Evolutionary conservation across 2,888 invertebrate species (phyloP), one percentile per base, ranked within the genome.

Genomic region (Caprella mutica): DNA sequence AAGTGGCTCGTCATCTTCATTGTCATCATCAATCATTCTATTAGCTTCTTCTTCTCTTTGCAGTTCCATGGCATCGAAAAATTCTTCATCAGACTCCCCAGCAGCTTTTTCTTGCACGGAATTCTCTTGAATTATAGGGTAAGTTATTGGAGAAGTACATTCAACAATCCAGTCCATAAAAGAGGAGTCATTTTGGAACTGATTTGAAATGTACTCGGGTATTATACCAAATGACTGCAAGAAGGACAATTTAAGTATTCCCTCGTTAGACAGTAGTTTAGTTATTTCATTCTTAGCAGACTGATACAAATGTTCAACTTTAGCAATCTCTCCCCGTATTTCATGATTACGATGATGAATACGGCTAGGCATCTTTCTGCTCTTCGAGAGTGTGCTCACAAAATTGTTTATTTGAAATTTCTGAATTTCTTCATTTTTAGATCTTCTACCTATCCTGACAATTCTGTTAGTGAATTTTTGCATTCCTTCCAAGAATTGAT

Each of bases 401-500:
- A 50, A 21, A 9, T 51, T 46, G 19, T 51, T 57, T 27, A 61
- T 57, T 50, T 61, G 61, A 42, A 40, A 61, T 8, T 54, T 70
- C 56, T 77, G 72, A 30, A 85, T 68, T 6, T 70, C 68, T 56
- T 77, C 75, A 68, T 77, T 79, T 67, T 81, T 81, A 3, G 82
- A 80, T 68, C 83, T 82, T 27, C 81, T 79, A 0, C 87, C 86
- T 55, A 87, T 74, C 57, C 86, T 76, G 1, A 85, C 74, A 57
- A 87, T 76, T 58, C 76, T 76, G 0, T 76, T 68, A 0, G 83
- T 83, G 2, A 78, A 72, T 26, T 71, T 68, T 0, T 81, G 68
- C 9, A 85, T 74, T 8, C 61, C 61, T 43, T 85, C 82, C 33
- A 90, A 72, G 70, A 89, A 89, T 70, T 89, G 87, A 74, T 90